Percentiles rank a stretch among this genome's conserved stretches.
phyloP scores from a whole-genome alignment of 2,113 vertebrate genomes.

The Pelodiscus sinensis region DNA sequence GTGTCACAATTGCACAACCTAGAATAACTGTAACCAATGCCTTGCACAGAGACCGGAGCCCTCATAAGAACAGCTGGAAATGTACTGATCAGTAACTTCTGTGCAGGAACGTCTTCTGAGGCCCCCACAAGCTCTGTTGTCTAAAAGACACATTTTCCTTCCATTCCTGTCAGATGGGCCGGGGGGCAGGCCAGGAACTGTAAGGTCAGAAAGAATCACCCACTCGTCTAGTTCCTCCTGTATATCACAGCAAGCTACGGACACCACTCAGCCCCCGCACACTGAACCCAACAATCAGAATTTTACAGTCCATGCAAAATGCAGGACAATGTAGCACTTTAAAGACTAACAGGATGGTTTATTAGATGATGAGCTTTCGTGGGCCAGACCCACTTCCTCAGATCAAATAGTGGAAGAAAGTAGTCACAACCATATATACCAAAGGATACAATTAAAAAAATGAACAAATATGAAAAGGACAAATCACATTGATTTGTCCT shows the following conservation, averaged over 20 bases:
- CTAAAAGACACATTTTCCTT: background rate
- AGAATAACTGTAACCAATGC: slow-evolving; percentile 32
- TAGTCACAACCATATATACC: no score
- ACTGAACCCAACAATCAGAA: background rate
- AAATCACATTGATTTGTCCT: no score
- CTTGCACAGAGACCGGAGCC: background rate
- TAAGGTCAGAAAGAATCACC: background rate
- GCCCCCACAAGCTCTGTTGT: background rate
- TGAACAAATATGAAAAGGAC: no score
- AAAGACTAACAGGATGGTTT: no score
- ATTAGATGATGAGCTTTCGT: no score
- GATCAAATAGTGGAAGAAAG: no score
- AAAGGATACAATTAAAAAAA: no score
- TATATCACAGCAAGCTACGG: background rate
- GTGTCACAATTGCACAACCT: slow-evolving; percentile 62
- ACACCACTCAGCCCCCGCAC: background rate
- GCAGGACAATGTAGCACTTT: no score
- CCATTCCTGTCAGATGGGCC: background rate
- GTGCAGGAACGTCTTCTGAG: slow-evolving; percentile 21
- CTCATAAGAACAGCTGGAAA: background rate
- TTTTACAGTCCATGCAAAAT: background rate
- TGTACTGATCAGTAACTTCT: background rate
- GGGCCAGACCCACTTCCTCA: no score
- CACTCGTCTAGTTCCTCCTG: background rate
- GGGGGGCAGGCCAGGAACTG: background rate